Conservation (phyloP, 2,113 vertebrate genomes). For the Xenopus laevis region DNA sequence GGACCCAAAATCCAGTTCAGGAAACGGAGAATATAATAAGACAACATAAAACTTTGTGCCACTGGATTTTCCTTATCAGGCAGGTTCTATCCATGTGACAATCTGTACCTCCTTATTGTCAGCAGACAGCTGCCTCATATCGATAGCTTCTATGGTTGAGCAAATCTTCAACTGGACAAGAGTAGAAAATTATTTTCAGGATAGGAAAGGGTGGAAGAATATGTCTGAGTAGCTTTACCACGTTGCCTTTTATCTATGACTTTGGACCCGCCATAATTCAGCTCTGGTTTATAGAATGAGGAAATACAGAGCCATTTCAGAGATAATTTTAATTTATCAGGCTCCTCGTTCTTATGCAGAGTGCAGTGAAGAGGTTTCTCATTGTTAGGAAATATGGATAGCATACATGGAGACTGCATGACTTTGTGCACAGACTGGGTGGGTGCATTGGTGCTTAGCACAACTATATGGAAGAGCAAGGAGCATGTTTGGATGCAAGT, state of each 20-base stretch:
- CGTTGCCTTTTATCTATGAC: constrained; percentile 12
- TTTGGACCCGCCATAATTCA: neutral
- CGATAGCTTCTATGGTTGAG: constrained; percentile 25
- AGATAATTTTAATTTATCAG: constrained; percentile 15
- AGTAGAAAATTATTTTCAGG: constrained; percentile 21
- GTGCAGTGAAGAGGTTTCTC: constrained; percentile 13
- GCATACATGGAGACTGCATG: too few relatives aligned
- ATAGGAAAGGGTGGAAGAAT: constrained; percentile 3
- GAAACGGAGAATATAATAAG: neutral
- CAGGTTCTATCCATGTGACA: neutral
- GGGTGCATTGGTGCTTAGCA: too few relatives aligned
- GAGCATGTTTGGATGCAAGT: too few relatives aligned
- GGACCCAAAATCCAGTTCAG: neutral
- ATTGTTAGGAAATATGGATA: constrained; percentile 14
- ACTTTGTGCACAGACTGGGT: too few relatives aligned
- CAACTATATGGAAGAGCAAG: too few relatives aligned
- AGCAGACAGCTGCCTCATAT: constrained; percentile 15
- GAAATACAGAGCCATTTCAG: constrained; percentile 22
- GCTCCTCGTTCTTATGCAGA: constrained; percentile 11
- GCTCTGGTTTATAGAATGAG: too few relatives aligned
- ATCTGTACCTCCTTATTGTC: constrained; percentile 2
- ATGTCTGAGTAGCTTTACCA: constrained; percentile 13
- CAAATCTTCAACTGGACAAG: constrained; percentile 27
- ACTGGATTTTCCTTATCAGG: constrained; percentile 19
- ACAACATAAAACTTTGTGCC: neutral